These are phyloP conservation scores for Corythornis vintsioides DNA, from an alignment of 2,113 vertebrate genomes.

Conservation along the genomic window DNA sequence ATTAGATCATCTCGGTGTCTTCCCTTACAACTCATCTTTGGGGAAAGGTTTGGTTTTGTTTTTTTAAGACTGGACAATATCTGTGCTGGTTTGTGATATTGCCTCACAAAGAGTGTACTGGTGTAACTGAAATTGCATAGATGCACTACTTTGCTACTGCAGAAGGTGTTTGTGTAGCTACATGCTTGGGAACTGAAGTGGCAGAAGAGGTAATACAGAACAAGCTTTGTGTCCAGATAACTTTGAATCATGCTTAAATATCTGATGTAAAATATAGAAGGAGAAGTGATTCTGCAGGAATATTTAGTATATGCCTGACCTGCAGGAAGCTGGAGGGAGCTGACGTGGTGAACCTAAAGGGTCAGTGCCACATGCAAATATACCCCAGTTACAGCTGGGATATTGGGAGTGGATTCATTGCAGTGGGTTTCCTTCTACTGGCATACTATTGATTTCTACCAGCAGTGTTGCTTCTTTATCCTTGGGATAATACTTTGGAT, in stretches of 20 bases:
- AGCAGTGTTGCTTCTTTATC: constrained; percentile 2
- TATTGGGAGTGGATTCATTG: background rate
- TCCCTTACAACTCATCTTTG: background rate
- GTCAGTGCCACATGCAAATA: background rate
- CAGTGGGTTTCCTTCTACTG: background rate
- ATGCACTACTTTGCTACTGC: background rate
- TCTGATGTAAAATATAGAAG: background rate
- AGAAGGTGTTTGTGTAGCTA: background rate
- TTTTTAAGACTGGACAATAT: background rate
- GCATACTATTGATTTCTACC: constrained; percentile 11
- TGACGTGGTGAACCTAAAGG: background rate
- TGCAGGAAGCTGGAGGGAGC: background rate
- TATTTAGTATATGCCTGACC: background rate
- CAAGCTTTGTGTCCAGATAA: background rate
- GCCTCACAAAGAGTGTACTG: background rate
- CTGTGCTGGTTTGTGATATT: background rate
- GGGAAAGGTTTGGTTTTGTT: background rate
- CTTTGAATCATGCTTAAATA: background rate
- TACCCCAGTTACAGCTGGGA: background rate
- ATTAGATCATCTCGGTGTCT: background rate
- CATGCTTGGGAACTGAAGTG: background rate
- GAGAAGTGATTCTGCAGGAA: background rate
- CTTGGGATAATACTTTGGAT: background rate
- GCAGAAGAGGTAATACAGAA: background rate
- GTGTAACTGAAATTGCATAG: background rate